These are phyloP conservation scores for Mobula birostris DNA, from an alignment of 2,113 vertebrate species.

Conservation along the genomic window DNA sequence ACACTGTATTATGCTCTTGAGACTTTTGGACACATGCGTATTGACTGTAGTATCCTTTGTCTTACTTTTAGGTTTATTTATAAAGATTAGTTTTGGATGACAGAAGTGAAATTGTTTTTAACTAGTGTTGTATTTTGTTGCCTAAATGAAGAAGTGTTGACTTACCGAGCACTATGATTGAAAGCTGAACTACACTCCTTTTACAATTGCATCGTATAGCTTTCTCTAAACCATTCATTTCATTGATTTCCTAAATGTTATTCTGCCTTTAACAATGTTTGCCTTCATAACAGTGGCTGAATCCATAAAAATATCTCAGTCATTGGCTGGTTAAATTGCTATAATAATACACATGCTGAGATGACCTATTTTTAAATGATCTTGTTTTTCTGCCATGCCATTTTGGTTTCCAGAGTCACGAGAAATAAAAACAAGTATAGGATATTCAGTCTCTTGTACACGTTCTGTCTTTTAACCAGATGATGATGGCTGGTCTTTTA, in stretches of 20 bases:
- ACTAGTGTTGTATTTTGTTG: neutral
- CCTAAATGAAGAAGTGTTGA: neutral
- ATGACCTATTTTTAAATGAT: neutral
- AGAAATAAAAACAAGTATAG: no score
- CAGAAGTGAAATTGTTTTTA: neutral
- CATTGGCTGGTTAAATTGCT: neutral
- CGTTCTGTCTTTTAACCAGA: no score
- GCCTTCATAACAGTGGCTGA: neutral
- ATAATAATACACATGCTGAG: neutral
- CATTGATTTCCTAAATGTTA: neutral
- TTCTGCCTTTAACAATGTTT: neutral
- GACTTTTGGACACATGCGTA: neutral
- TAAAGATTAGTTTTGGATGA: neutral
- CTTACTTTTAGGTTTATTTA: neutral
- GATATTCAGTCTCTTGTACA: no score
- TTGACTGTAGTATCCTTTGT: neutral
- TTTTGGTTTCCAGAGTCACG: no score
- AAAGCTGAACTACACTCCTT: neutral
- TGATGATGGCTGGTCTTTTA: no score
- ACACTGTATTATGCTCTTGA: neutral
- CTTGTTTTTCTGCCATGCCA: neutral
- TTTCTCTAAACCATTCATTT: neutral
- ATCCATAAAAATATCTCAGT: neutral
- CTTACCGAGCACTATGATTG: no score
- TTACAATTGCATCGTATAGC: neutral